A percentile compares a stretch with the other conserved stretches of the same genome.
Evolutionary conservation across 37 sponge, comb jelly and placozoan genomes (phyloP).

Genomic region (Lycopodina hypogea): DNA sequence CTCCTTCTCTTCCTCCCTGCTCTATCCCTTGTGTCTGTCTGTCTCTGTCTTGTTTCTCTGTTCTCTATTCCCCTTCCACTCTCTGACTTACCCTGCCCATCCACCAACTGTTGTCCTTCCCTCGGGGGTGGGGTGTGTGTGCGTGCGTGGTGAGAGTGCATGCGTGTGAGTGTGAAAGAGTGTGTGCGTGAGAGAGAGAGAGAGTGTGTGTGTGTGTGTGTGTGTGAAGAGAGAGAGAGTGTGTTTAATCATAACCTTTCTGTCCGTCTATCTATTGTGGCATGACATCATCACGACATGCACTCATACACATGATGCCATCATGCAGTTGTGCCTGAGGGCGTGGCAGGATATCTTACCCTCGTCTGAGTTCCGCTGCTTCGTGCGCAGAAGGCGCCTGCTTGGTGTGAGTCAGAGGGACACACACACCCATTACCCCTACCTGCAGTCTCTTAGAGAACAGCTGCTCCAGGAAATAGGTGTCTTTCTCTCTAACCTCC

Average conservation of each 20-base stretch:
- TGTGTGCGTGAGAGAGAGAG: no score
- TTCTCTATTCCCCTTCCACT: no score
- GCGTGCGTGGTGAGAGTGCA: no score
- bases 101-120: no score
- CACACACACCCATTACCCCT: background rate
- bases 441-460: background rate
- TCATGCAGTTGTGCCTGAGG: constrained; percentile 73
- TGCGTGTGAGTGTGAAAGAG: no score
- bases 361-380: constrained; percentile 88
- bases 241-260: background rate
- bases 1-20: no score
- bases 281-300: background rate
- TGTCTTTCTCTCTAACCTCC: background rate
- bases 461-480: constrained; percentile 4
- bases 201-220: no score
- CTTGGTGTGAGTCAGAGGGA: constrained; percentile 48
- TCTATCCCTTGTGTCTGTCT: no score
- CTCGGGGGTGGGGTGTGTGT: no score
- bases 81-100: no score
- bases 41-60: no score
- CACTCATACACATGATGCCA: background rate
- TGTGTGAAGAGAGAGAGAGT: no score
- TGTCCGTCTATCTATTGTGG: background rate
- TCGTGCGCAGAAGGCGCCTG: constrained; percentile 59
- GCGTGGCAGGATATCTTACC: constrained; percentile 69